Conservation (phyloP, 92 coral and sea anemone species). For the Palythoa grandis region DNA sequence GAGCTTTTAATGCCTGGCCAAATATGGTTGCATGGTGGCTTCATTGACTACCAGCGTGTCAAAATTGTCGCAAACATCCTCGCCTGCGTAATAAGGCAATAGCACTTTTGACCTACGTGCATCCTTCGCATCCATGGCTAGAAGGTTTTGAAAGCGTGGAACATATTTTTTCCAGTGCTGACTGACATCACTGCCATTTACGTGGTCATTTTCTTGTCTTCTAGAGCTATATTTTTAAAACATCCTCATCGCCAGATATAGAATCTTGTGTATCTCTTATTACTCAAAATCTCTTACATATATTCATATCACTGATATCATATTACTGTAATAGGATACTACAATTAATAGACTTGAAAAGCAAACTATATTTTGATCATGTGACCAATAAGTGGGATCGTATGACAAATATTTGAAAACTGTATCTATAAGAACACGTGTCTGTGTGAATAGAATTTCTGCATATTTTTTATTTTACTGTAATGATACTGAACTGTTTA, state of each 20-base stretch:
- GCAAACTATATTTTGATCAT: background rate
- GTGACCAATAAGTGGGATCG: background rate
- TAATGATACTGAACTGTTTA: background rate
- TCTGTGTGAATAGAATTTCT: background rate
- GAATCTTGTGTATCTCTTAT: background rate
- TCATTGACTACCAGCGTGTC: background rate
- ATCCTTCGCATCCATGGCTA: slow-evolving; percentile 35
- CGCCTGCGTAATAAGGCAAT: slow-evolving; percentile 43
- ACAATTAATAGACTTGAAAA: too few species aligned
- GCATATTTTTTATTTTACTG: background rate
- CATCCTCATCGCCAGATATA: background rate
- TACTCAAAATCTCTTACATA: too few species aligned
- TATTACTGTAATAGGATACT: too few species aligned
- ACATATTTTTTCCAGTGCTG: slow-evolving; percentile 13
- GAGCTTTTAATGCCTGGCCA: background rate
- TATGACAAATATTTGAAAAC: background rate
- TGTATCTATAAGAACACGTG: background rate
- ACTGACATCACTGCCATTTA: background rate
- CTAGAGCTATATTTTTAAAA: background rate
- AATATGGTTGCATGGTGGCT: background rate
- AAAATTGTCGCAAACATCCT: slow-evolving; percentile 50
- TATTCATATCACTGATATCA: too few species aligned
- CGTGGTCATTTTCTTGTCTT: background rate
- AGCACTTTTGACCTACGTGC: slow-evolving; percentile 25
- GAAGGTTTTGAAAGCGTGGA: slow-evolving; percentile 40